Percentiles rank a stretch among this genome's conserved stretches.
These are phyloP conservation scores for Lophotriccus pileatus DNA, from an alignment of 2,797 vertebrate genomes.

Conservation along the genomic window DNA sequence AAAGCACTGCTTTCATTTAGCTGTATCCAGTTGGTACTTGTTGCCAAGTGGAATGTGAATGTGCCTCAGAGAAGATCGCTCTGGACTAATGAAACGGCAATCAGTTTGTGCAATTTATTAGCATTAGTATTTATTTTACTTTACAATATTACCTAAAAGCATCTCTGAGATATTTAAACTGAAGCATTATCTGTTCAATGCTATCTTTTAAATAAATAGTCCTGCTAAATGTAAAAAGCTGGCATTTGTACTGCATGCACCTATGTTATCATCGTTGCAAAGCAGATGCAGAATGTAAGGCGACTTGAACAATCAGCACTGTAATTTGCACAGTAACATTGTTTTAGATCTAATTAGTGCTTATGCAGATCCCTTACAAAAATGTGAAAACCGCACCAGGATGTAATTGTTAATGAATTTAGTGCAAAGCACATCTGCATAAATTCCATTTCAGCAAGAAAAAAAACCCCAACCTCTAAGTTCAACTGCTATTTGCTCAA, in stretches of 20 bases:
- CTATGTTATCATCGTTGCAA: slow-evolving; percentile 75
- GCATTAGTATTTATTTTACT: slow-evolving; percentile 53
- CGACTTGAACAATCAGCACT: slow-evolving; percentile 75
- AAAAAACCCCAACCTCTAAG: slow-evolving; percentile 72
- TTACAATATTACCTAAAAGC: slow-evolving; percentile 48
- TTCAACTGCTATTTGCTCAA: slow-evolving; percentile 81
- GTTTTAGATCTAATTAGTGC: slow-evolving; percentile 83
- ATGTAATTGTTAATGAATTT: slow-evolving; percentile 86
- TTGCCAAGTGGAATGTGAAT: slow-evolving; percentile 70
- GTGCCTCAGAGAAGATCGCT: slow-evolving; percentile 67
- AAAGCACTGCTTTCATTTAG: slow-evolving; percentile 62
- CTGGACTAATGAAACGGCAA: slow-evolving; percentile 57
- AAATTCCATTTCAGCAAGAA: slow-evolving; percentile 79
- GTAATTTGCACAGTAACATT: slow-evolving; percentile 83
- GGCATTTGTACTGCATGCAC: slow-evolving; percentile 72
- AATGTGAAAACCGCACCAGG: slow-evolving; percentile 81
- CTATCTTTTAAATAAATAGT: slow-evolving; percentile 70
- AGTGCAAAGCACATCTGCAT: slow-evolving; percentile 83
- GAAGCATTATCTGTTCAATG: slow-evolving; percentile 63
- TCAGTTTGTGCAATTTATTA: slow-evolving; percentile 58
- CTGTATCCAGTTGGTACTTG: slow-evolving; percentile 48
- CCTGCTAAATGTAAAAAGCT: slow-evolving; percentile 65
- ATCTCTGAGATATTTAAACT: slow-evolving; percentile 47
- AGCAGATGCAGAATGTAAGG: slow-evolving; percentile 78
- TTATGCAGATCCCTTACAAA: slow-evolving; percentile 80